These are phyloP conservation scores for Neoascia interrupta DNA, from an alignment of 2,888 invertebrate genomes.

Conservation along the genomic window DNA sequence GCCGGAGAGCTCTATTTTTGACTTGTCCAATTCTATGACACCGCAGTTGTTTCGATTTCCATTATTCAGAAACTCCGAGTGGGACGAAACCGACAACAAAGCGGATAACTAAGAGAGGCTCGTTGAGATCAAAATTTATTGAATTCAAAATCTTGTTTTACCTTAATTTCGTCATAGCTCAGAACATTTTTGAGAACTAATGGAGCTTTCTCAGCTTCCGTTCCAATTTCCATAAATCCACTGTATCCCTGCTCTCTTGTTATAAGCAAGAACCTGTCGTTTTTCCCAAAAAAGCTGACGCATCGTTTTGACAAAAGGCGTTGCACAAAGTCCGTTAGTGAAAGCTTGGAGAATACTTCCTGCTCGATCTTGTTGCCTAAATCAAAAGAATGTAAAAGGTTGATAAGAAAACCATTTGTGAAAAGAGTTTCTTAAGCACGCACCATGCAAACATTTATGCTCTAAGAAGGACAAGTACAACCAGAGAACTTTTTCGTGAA, in stretches of 20 bases:
- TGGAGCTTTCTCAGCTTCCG: conserved; percentile 79
- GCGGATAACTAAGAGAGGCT: conserved; percentile 78
- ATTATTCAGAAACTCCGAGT: conserved; percentile 82
- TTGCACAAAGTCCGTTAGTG: conserved; percentile 80
- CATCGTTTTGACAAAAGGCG: conserved; percentile 81
- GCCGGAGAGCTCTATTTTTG: conserved; percentile 80
- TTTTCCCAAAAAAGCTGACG: conserved; percentile 80
- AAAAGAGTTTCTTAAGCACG: conserved; percentile 32
- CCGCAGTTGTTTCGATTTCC: conserved; percentile 82
- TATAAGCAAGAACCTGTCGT: conserved; percentile 80
- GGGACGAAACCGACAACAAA: conserved; percentile 81
- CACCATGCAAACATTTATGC: conserved; percentile 81
- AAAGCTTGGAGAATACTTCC: conserved; percentile 79
- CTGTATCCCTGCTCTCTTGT: conserved; percentile 79
- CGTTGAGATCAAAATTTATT: background rate
- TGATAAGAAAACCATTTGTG: too few relatives aligned
- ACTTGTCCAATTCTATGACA: conserved; percentile 75
- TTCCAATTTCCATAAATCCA: conserved; percentile 82
- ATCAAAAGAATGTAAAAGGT: background rate
- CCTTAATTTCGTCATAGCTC: conserved; percentile 83
- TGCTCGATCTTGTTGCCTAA: conserved; percentile 77
- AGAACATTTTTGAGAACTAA: conserved; percentile 80
- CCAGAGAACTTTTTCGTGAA: conserved; percentile 84
- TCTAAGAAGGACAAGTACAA: conserved; percentile 84
- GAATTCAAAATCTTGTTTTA: conserved; percentile 69